Evolutionary conservation across 2,113 vertebrate species (phyloP), one percentile per base, ranked within the genome.

Genomic region (Lichenostomus cassidix): DNA sequence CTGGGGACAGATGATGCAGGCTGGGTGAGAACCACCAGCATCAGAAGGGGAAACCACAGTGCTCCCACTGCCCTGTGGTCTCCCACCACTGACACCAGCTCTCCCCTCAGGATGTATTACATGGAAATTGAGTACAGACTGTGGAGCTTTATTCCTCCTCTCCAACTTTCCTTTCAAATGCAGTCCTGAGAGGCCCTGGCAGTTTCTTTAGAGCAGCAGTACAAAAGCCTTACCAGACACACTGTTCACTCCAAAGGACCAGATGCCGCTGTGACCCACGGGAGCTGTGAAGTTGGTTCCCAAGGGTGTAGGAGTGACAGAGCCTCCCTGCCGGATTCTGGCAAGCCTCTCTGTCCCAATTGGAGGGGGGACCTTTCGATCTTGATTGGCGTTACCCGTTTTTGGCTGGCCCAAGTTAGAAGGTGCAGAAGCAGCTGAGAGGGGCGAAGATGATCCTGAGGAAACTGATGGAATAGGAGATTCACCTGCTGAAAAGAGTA

Each of bases 211-310:
- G 20, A 6, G n/a, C 9, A n/a, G n/a, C 55, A 19, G n/a, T 2
- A 4, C 10, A 12, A 14, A 20, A n/a, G 56, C 62, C 97, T 92
- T 87, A 99, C 99, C 99, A 52, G 99, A 99, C 64, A 98, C 98
- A 55, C 98, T 99, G 87, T 99, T 99, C 17, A 99, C 99, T 9
- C 99, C 99, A 31, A 99, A 99, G 42, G 99, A 99, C 99, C 99
- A 99, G 94, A 99, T 99, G 88, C 99, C 99, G 64, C 99, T 99
- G 87, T 99, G 99, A 68, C 99, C 99, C 22, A 99, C 99, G 6
- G 99, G 98, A 47, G 99, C 98, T 0, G 99, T 98, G 97, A 99
- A 99, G 98, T 98, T 99, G 98, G 98, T 99, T 92, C 98, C 98
- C 89, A 99, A 92, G 41, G 99, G 98, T 2, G 99, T 98, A 11